Evolutionary conservation across 2,888 invertebrate genomes (phyloP), one percentile per base, ranked within the genome.

Genomic region (Amphipyra tragopoginis): DNA sequence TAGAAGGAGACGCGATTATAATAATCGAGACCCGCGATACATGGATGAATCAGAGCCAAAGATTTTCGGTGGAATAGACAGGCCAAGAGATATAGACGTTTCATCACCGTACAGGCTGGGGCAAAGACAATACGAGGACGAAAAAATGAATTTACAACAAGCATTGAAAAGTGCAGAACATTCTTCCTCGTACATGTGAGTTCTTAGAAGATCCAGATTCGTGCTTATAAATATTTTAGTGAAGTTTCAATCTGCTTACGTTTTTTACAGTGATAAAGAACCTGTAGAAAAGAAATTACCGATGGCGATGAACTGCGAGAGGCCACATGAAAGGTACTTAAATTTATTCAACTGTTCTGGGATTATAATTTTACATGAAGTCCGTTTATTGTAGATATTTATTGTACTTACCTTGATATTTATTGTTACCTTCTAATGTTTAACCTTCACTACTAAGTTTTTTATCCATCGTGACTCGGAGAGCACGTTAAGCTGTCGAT

Each of bases 271-370:
- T 54, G 91, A 91, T 0, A 92, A 91, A 76, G 90, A 91, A 14
- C 43, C 65, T 14, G 52, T 54, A 4, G 92, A 92, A 7, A 92
- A 89, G 68, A 93, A 90, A 72, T n/a, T 67, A 11, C 51, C 84
- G 6, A 58, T 83, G 45, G 65, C 82, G 8, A 83, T 91, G 86
- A 93, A 88, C 65, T 94, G 94, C 61, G 93, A 92, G 7, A 86
- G 92, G 69, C 87, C 84, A 44, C 90, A 92, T 74, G 94, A 94
- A 83, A 91, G 90, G 93, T 93, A 86, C 42, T 6, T 51, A 44
- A 14, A 48, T 14, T 40, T 2, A 11, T 47, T 21, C 2, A n/a
- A 0, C 2, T 14, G 7, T 43, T 36, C 10, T 13, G n/a, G 11
- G 13, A 40, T 2, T 6, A 11, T n/a, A 7, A 26, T 11, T 13